Evolutionary conservation across 2,888 invertebrate species (phyloP), one percentile per base, ranked within the genome.

Genomic region (Nemotelus pantherinus): DNA sequence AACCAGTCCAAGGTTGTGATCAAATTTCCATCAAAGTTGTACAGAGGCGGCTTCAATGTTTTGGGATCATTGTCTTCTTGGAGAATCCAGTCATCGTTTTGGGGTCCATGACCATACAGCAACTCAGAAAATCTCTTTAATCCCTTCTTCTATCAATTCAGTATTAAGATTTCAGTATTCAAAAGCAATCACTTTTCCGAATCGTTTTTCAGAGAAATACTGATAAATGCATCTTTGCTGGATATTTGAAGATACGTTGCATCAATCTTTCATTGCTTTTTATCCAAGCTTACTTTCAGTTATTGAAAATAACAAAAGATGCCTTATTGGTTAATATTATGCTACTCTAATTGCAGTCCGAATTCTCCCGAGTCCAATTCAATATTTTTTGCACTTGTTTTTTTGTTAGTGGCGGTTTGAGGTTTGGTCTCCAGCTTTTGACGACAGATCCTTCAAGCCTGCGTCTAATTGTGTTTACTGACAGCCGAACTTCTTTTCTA

Each of bases 121-220:
- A 58, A 58, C 6, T 58, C 4, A 58, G 58, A 7, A 58, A 3
- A 58, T 25, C 25, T 58, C n/a, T 4, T 9, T 25, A 58, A 58
- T n/a, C 58, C 58, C 25, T 58, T 58, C 6, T 58, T 5, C 10
- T n/a, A 58, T 58, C 4, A 58, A n/a, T 50, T 50, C 53, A 50
- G 53, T 9, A 50, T 50, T 9, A 5, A 9, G 9, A 50, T 50
- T 58, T 58, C 58, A 58, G 58, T n/a, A 58, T 58, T n/a, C 58
- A 58, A 58, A 58, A n/a, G 58, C 58, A 76, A 57, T 10, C 55
- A 70, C 45, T 50, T 70, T 70, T 70, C 70, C 70, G 45, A 67
- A 70, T 70, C 50, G 47, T 57, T 71, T 71, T 71, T 53, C 53
- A 71, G 55, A 71, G 53, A 50, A 71, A 57, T 39, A n/a, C 74